A percentile compares a stretch with the other conserved stretches of the same genome.
These are phyloP conservation scores for Ooceraea biroi DNA, from an alignment of 1,140 invertebrate species.

Conservation along the genomic window DNA sequence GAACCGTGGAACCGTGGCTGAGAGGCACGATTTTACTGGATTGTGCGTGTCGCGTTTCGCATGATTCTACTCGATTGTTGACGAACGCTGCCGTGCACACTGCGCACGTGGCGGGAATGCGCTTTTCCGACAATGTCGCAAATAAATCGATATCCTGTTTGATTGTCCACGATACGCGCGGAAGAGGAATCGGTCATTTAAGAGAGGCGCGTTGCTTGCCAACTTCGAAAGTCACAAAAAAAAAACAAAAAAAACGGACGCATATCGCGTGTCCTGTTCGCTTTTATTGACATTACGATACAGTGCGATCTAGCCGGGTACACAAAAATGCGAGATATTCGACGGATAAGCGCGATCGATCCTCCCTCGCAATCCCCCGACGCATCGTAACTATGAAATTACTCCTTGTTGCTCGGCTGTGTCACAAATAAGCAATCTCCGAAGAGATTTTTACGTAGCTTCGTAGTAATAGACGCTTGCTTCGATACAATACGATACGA, in stretches of 20 bases:
- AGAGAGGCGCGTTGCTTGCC: too few relatives aligned
- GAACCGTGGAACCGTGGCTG: background rate
- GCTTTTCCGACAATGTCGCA: background rate
- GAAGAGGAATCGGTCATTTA: conserved; percentile 9
- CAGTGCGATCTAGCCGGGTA: too few relatives aligned
- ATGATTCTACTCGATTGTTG: too few relatives aligned
- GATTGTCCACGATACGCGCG: background rate
- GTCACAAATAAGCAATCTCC: background rate
- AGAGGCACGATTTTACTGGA: conserved; percentile 5
- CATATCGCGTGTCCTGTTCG: background rate
- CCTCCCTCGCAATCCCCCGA: background rate
- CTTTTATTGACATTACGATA: background rate
- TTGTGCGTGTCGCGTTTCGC: background rate
- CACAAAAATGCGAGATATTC: background rate
- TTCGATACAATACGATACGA: conserved; percentile 26
- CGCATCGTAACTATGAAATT: background rate
- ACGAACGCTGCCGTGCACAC: background rate
- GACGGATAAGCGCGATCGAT: conserved; percentile 8
- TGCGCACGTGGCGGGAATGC: background rate
- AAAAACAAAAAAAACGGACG: too few relatives aligned
- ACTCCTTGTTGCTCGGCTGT: background rate
- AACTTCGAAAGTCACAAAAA: too few relatives aligned
- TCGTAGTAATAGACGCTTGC: conserved; percentile 10
- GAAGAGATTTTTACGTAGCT: background rate
- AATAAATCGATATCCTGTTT: conserved; percentile 26